Percentiles rank a stretch among this genome's conserved stretches.
phyloP scores from a whole-genome alignment of 2,888 invertebrate genomes.

The Glaucopsyche alexis region DNA sequence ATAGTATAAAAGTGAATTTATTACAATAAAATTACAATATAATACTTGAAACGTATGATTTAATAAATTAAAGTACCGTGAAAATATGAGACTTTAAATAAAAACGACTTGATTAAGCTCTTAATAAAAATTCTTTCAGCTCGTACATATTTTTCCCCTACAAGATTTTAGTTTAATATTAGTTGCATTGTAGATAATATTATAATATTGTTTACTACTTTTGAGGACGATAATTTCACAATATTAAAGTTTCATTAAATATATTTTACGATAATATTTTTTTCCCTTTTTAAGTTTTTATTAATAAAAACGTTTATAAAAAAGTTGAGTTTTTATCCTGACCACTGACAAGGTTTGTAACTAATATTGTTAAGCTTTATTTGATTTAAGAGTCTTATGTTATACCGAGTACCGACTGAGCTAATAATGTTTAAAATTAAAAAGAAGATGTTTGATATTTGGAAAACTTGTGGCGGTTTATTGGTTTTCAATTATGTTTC shows the following conservation, averaged over 20 bases:
- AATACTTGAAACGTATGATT: too few species aligned
- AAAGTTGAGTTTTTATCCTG: neutral
- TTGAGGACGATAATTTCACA: neutral
- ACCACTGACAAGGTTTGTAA: too few species aligned
- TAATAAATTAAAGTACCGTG: too few species aligned
- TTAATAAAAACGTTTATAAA: neutral
- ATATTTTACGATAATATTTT: neutral
- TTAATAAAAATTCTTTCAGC: neutral
- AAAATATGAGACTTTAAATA: neutral
- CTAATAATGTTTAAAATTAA: too few species aligned
- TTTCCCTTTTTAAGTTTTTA: neutral
- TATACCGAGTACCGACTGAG: too few species aligned
- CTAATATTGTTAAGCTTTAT: too few species aligned
- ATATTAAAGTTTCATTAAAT: slow-evolving; percentile 4
- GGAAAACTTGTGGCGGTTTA: too few species aligned
- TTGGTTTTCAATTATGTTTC: too few species aligned
- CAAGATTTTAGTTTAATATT: neutral
- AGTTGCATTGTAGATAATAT: neutral
- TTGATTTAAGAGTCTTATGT: too few species aligned
- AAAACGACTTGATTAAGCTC: neutral
- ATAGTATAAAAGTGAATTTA: too few species aligned
- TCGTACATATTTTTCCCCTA: neutral
- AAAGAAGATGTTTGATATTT: too few species aligned
- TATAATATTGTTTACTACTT: neutral
- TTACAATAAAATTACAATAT: too few species aligned